Evolutionary conservation across 2,888 invertebrate species (phyloP).

Genomic region (Cataglyphis cursor): DNA sequence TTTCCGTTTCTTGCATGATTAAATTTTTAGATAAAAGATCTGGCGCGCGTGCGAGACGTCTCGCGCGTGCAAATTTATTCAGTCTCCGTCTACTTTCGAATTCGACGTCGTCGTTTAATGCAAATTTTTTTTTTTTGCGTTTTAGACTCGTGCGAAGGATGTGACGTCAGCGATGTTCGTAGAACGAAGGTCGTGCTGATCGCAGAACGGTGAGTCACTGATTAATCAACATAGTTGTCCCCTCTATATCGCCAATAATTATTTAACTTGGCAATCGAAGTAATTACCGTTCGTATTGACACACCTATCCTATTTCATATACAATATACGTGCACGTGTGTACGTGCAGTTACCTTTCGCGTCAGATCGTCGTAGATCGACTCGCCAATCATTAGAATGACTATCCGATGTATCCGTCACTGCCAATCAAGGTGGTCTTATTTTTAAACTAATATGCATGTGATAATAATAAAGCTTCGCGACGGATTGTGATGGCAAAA

Average conservation of each 20-base stretch:
- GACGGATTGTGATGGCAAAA: conserved; percentile 59
- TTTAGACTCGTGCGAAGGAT: conserved; percentile 63
- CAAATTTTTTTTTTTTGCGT: conserved; percentile 58
- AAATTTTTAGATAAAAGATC: conserved; percentile 49
- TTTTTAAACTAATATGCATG: conserved; percentile 19
- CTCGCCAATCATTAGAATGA: conserved; percentile 58
- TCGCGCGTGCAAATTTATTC: conserved; percentile 48
- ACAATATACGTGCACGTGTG: not conserved
- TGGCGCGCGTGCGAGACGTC: conserved; percentile 51
- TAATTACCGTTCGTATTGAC: conserved; percentile 74
- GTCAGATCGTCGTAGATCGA: conserved; percentile 56
- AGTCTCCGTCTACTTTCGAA: conserved; percentile 28
- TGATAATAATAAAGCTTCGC: conserved; percentile 55
- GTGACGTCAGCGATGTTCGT: conserved; percentile 60
- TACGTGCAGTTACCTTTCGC: conserved; percentile 62
- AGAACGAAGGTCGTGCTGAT: conserved; percentile 56
- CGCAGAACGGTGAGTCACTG: conserved; percentile 73
- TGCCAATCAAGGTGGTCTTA: conserved; percentile 61
- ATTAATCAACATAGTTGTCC: conserved; percentile 69
- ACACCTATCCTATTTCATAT: conserved; percentile 61
- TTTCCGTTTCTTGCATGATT: conserved; percentile 53
- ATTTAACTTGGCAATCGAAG: conserved; percentile 73
- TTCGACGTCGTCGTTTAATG: conserved; percentile 48
- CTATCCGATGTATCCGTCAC: conserved; percentile 59
- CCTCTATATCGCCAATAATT: conserved; percentile 65